These are phyloP conservation scores for Leucophenga maculata DNA, from an alignment of 2,888 invertebrate species.

Conservation along the genomic window DNA sequence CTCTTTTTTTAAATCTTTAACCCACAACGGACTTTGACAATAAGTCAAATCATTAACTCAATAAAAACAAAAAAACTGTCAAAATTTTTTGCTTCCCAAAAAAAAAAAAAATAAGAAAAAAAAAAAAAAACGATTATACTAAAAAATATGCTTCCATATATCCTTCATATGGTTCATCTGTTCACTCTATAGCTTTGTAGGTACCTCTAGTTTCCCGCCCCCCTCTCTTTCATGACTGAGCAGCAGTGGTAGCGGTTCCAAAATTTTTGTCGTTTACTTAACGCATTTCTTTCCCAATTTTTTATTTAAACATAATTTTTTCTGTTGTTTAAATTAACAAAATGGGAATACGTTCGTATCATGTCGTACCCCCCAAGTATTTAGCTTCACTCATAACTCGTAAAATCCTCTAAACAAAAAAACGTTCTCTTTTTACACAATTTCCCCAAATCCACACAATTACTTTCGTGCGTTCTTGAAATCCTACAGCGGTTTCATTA, in stretches of 20 bases:
- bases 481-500: slow-evolving; percentile 50
- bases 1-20: too few species aligned
- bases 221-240: slow-evolving; percentile 59
- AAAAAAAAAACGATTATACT: too few species aligned
- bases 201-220: background rate
- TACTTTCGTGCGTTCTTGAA: background rate
- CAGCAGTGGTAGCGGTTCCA: slow-evolving; percentile 65
- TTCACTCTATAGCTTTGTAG: too few species aligned
- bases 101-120: too few species aligned
- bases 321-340: slow-evolving; percentile 15
- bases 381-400: background rate
- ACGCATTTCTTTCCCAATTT: slow-evolving; percentile 48
- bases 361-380: background rate
- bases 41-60: too few species aligned
- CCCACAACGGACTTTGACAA: too few species aligned
- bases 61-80: too few species aligned
- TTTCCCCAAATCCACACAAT: background rate
- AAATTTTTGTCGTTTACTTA: slow-evolving; percentile 42
- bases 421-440: background rate
- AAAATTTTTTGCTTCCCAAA: too few species aligned
- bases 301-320: slow-evolving; percentile 55
- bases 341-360: slow-evolving; percentile 3
- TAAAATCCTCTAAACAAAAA: too few species aligned
- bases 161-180: too few species aligned
- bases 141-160: too few species aligned